Percentiles rank a stretch among this genome's conserved stretches.
phyloP scores from a whole-genome alignment of 1,140 invertebrate species.

The Wasmannia auropunctata region DNA sequence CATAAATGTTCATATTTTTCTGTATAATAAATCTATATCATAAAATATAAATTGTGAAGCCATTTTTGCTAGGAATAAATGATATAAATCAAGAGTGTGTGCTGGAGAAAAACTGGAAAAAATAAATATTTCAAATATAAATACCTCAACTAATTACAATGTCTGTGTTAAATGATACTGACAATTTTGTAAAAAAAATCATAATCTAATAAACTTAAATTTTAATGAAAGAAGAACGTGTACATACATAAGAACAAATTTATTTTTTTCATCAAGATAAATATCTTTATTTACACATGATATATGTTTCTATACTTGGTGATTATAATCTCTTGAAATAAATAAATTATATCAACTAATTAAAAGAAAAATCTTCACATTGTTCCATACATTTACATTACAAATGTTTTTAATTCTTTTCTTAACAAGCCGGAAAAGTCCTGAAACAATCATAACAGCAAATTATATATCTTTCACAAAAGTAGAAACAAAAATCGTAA shows the following conservation, averaged over 20 bases:
- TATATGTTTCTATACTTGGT: slow-evolving; percentile 63
- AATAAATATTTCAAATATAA: slow-evolving; percentile 29
- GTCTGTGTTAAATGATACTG: not conserved
- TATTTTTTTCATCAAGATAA: slow-evolving; percentile 61
- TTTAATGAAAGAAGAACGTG: not conserved
- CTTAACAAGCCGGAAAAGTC: slow-evolving; percentile 75
- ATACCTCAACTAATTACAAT: slow-evolving; percentile 15
- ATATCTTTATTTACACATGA: slow-evolving; percentile 71
- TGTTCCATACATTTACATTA: slow-evolving; percentile 37
- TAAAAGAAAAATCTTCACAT: slow-evolving; percentile 51
- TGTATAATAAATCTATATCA: not conserved
- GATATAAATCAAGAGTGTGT: not conserved
- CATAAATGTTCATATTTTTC: slow-evolving; percentile 14
- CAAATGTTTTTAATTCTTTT: slow-evolving; percentile 9
- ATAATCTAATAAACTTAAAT: not conserved
- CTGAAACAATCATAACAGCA: slow-evolving; percentile 64
- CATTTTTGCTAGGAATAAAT: not conserved
- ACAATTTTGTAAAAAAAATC: slow-evolving; percentile 19
- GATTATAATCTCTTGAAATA: slow-evolving; percentile 65
- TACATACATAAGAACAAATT: slow-evolving; percentile 58
- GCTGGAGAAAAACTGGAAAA: not conserved
- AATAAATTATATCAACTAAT: slow-evolving; percentile 67
- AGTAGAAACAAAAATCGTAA: not conserved
- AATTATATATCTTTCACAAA: slow-evolving; percentile 5
- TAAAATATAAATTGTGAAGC: slow-evolving; percentile 10